Percentiles rank a stretch among this genome's conserved stretches.
Evolutionary conservation across 2,888 invertebrate genomes (phyloP).

Genomic region (Omphaloscelis lunosa): DNA sequence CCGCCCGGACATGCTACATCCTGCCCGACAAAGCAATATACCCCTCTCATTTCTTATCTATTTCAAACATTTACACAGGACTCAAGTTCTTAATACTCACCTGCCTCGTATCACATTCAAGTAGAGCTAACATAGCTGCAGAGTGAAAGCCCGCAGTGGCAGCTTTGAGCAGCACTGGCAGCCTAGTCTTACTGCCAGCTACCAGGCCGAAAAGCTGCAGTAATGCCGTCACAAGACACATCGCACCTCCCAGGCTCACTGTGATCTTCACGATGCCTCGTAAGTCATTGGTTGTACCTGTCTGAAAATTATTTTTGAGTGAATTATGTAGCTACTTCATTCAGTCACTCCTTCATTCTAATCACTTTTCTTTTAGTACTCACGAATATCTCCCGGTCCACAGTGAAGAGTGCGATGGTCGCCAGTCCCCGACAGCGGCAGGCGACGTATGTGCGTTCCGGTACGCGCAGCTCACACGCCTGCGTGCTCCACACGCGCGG

Average conservation of each 20-base stretch:
- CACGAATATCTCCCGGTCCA: conserved; percentile 83
- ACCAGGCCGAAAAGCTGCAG: conserved; percentile 81
- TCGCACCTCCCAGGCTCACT: conserved; percentile 82
- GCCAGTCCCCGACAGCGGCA: conserved; percentile 84
- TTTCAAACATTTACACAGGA: background rate
- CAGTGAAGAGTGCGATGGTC: conserved; percentile 84
- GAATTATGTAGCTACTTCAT: too few species aligned
- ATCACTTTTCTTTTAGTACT: conserved; percentile 62
- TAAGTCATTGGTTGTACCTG: conserved; percentile 84
- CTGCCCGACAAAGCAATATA: conserved; percentile 59
- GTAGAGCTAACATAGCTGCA: conserved; percentile 82
- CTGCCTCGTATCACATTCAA: conserved; percentile 85
- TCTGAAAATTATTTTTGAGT: conserved; percentile 74
- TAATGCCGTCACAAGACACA: conserved; percentile 84
- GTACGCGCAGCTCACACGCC: conserved; percentile 84
- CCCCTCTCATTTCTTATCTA: background rate
- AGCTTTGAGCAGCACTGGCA: conserved; percentile 81
- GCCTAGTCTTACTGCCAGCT: conserved; percentile 75
- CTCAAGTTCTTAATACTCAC: conserved; percentile 61
- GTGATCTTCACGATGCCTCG: conserved; percentile 84
- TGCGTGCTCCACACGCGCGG: conserved; percentile 87
- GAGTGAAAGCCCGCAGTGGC: conserved; percentile 84
- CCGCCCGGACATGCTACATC: conserved; percentile 88
- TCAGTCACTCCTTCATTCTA: too few species aligned
- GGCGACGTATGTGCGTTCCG: conserved; percentile 80